Base-by-base conservation (phyloP, 2,797 vertebrate genomes). In the Hoplostethus atlanticus region DNA sequence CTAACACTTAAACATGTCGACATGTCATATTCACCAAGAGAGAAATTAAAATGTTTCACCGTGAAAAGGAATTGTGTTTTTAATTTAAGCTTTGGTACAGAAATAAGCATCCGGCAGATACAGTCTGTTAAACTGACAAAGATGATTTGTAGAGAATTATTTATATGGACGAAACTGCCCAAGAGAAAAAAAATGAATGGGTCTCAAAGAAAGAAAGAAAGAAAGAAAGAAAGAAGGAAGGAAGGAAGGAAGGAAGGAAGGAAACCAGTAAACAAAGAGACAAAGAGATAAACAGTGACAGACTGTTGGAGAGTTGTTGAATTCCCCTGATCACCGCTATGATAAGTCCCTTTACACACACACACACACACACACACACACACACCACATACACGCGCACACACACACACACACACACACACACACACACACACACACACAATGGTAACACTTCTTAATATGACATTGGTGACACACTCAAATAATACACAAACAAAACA, bases 171-270 rank as follows among this genome's bases (percentile, higher is more conserved):
- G 34, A 34, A 34, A 34, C 6, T 3, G 31, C 6, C 31, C 3
- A 21, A 21, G 21, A 21, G 21, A 21, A 21, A 21, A 21, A 34
- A 34, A 34, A 34, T 34, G 6, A 34, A 34, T 34, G 34, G 34
- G 34, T 34, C 34, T 34, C 34, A 93, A 93, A 94, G 92, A 95
- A 93, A 95, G 92, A 92, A 88, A 92, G 93, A 11, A 25, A 52
- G 50, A 31, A 34, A 36, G 12, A 64, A 44, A 38, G 30, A 15
- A 36, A 46, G 5, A 15, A 67, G 66, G 17, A 5, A 52, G 66
- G 36, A 31, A 34, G 40, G 12, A 64, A 44, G 36, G 30, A 15
- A 36, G 46, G 5, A 15, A 67, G 66, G 17, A 5, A 52, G 66
- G 36, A 17, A 75, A 60, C 44, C 76, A 50, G 62, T 78, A 73